Conservation (phyloP, 2,113 vertebrate genomes). For the Thalassoma bifasciatum region DNA sequence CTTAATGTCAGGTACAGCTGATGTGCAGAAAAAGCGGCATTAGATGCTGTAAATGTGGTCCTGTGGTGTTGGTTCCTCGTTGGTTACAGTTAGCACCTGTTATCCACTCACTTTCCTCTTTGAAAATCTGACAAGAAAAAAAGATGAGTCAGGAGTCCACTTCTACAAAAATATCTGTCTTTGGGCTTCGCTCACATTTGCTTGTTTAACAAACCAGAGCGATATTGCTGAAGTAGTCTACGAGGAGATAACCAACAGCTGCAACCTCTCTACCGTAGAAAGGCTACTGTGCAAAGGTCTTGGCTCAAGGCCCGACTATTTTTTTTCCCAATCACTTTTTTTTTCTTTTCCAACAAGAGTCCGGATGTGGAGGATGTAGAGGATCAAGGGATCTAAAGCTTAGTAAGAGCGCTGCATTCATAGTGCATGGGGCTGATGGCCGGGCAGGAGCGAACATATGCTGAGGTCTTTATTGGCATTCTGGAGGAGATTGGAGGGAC, state of each 20-base stretch:
- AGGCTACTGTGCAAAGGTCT: slow-evolving; percentile 61
- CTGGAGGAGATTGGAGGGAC: slow-evolving; percentile 63
- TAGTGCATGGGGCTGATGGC: slow-evolving; percentile 62
- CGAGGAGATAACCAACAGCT: slow-evolving; percentile 50
- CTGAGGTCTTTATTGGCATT: slow-evolving; percentile 76
- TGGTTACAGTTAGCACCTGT: background rate
- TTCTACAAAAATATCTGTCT: background rate
- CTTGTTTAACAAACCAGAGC: slow-evolving; percentile 15
- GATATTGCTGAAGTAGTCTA: slow-evolving; percentile 22
- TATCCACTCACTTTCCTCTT: background rate
- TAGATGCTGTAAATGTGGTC: background rate
- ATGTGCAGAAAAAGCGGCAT: background rate
- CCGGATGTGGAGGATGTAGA: slow-evolving; percentile 76
- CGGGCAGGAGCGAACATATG: slow-evolving; percentile 68
- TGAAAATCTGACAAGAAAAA: background rate
- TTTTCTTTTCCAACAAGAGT: slow-evolving; percentile 63
- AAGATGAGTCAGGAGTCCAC: slow-evolving; percentile 5
- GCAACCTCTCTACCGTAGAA: slow-evolving; percentile 54
- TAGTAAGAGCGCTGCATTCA: slow-evolving; percentile 74
- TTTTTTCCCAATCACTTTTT: slow-evolving; percentile 30
- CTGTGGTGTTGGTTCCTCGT: background rate
- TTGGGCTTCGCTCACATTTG: slow-evolving; percentile 4
- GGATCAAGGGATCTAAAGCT: slow-evolving; percentile 81
- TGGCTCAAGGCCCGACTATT: slow-evolving; percentile 64
- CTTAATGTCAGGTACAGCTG: slow-evolving; percentile 8